A percentile compares a stretch with the other conserved stretches of the same genome.
phyloP scores from a whole-genome alignment of 2,888 invertebrate species.

The Hecatera dysodea region DNA sequence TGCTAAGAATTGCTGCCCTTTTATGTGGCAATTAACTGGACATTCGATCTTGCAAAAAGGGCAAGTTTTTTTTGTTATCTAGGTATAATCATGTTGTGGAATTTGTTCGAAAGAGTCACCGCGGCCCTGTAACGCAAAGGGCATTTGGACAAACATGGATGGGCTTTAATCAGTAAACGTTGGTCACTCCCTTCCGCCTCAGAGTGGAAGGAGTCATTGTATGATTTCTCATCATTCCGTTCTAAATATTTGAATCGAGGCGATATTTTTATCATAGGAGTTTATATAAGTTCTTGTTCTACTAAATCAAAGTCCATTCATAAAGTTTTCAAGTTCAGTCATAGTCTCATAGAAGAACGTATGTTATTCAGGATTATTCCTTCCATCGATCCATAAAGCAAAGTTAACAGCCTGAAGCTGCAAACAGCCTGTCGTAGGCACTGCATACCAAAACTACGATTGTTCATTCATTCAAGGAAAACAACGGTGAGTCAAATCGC shows the following conservation, averaged over 20 bases:
- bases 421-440: conserved; percentile 41
- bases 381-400: conserved; percentile 12
- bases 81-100: conserved; percentile 1
- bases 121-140: too few species aligned
- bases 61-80: background rate
- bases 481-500: conserved; percentile 77
- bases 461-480: conserved; percentile 78
- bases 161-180: too few species aligned
- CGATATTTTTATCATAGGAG: background rate
- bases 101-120: too few species aligned
- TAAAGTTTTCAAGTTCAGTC: too few species aligned
- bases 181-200: too few species aligned
- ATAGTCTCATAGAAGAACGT: too few species aligned
- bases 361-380: background rate
- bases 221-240: too few species aligned
- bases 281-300: background rate
- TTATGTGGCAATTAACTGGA: conserved; percentile 32
- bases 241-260: conserved; percentile 29
- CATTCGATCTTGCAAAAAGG: background rate
- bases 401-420: conserved; percentile 26
- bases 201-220: too few species aligned
- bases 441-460: conserved; percentile 56
- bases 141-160: too few species aligned
- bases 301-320: background rate
- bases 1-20: conserved; percentile 44